phyloP scores from a whole-genome alignment of 2,113 vertebrate genomes.

The Smithornis capensis region DNA sequence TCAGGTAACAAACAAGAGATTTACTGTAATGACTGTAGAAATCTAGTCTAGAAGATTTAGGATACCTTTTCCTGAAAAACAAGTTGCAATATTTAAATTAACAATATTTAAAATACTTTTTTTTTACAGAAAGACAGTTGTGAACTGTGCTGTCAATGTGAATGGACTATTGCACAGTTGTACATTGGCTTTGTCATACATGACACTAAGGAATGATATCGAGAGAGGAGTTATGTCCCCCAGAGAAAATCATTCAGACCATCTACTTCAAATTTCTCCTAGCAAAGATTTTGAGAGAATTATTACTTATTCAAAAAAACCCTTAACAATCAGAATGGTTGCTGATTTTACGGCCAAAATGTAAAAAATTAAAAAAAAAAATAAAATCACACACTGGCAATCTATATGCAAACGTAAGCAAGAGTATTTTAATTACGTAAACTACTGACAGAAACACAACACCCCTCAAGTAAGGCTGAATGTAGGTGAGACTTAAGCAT shows the following conservation, averaged over 20 bases:
- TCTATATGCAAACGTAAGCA: not conserved
- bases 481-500: not conserved
- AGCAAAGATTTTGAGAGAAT: not conserved
- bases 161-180: not conserved
- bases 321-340: not conserved
- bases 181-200: not conserved
- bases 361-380: not conserved
- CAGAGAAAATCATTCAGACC: not conserved
- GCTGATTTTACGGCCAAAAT: not conserved
- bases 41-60: not conserved
- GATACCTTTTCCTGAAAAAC: not conserved
- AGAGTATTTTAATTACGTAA: not conserved
- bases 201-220: not conserved
- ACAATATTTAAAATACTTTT: not conserved
- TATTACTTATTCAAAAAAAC: not conserved
- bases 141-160: not conserved
- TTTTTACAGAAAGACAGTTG: not conserved
- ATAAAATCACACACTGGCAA: not conserved
- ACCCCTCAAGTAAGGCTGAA: not conserved
- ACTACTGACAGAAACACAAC: not conserved
- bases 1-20: not conserved
- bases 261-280: not conserved
- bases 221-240: not conserved
- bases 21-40: not conserved
- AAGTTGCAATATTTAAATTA: not conserved